Base-by-base conservation (phyloP, 2,113 vertebrate species). In the Mustelus asterias region DNA sequence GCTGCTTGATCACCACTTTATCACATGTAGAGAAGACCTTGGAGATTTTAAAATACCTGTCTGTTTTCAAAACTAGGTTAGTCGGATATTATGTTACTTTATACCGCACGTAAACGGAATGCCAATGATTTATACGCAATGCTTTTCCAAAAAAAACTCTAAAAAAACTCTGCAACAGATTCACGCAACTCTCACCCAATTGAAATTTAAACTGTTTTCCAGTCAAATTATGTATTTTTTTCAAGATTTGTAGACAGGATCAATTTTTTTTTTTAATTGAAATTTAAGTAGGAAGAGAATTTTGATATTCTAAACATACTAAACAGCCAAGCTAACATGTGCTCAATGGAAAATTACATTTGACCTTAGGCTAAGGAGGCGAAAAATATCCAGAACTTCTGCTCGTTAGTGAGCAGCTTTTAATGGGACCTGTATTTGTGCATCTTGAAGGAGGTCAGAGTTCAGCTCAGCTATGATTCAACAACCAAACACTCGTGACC, bases 41-140 rank as follows among this genome's bases (percentile, higher is more conserved):
- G 20, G 67, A 94, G 93, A 70, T 94, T 44, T 41, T 94, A 70
- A 94, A 94, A 70, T 24, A 70, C 37, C 93, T 70, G 65, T 33
- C 22, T 58, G 60, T 94, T 67, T 22, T 69, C 93, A 69, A 44
- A 94, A 94, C n/a, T 26, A 94, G 65, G 93, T 94, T 94, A 94
- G 41, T 70, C 37, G 9, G 93, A 37, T 94, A 4, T 60, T 70
- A n/a, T 65, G 18, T 69, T 48, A 29, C 65, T 70, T 41, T 26
- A 44, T 13, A 41, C n/a, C 65, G 48, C 8, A 37, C 14, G 20
- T 37, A 48, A 67, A 44, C 88, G 24, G 65, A 94, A 69, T 94
- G 37, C 33, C n/a, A 41, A 65, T 48, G 33, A 44, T 44, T 94
- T 70, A 69, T 70, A 70, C 41, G 33, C 41, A 26, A 9, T 44